These are phyloP conservation scores for Rhynchophorus ferrugineus DNA, from an alignment of 1,140 invertebrate genomes.

Conservation along the genomic window DNA sequence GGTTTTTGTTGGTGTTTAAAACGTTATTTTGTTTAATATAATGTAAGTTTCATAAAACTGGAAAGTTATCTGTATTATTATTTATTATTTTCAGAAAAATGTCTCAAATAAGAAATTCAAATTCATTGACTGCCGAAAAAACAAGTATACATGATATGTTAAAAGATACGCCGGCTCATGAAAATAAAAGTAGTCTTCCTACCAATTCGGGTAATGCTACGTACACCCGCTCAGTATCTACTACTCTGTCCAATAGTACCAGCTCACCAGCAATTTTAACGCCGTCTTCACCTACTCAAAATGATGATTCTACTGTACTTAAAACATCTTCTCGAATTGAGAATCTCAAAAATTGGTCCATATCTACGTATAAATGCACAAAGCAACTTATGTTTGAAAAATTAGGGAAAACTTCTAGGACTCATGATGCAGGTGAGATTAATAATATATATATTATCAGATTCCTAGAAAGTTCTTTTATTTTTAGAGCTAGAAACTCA, in stretches of 20 bases:
- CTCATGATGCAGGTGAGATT: slow-evolving; percentile 71
- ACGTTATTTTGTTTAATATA: no score
- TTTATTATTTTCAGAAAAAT: slow-evolving; percentile 27
- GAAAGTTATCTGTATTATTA: no score
- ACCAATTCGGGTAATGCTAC: slow-evolving; percentile 28
- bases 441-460: no score
- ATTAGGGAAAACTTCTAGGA: slow-evolving; percentile 85
- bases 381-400: slow-evolving; percentile 92
- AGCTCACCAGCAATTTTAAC: slow-evolving; percentile 36
- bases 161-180: slow-evolving; percentile 72
- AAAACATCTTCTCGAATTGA: slow-evolving; percentile 75
- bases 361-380: slow-evolving; percentile 95
- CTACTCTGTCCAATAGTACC: slow-evolving; percentile 31
- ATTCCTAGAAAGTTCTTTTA: neutral
- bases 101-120: slow-evolving; percentile 35
- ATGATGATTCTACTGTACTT: slow-evolving; percentile 53
- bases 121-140: slow-evolving; percentile 31
- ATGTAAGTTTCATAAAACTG: no score
- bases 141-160: slow-evolving; percentile 80
- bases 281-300: slow-evolving; percentile 48
- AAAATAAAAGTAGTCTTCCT: slow-evolving; percentile 58
- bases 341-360: slow-evolving; percentile 89
- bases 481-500: slow-evolving; percentile 80
- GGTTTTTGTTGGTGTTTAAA: no score
- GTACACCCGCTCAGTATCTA: slow-evolving; percentile 31